Evolutionary conservation across 2,888 invertebrate genomes (phyloP).

Genomic region (Synanthedon formicaeformis): DNA sequence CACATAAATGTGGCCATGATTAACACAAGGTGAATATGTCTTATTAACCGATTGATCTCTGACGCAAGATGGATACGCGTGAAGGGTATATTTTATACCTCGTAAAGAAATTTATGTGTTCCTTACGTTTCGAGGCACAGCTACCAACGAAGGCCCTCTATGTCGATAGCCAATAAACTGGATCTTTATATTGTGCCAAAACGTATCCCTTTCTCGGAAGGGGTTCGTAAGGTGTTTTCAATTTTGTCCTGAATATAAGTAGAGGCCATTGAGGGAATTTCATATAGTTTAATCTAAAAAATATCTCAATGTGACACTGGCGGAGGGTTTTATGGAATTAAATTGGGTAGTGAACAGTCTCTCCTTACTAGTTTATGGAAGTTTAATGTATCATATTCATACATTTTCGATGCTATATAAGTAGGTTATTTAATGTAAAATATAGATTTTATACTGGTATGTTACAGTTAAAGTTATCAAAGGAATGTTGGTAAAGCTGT

Average conservation of each 20-base stretch:
- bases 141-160: constrained; percentile 17
- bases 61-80: constrained; percentile 26
- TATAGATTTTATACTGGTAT: no score
- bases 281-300: constrained; percentile 36
- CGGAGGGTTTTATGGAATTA: no score
- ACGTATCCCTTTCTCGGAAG: constrained; percentile 32
- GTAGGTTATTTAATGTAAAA: no score
- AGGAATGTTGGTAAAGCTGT: no score
- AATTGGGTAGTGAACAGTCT: no score
- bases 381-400: no score
- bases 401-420: no score
- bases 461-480: no score
- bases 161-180: constrained; percentile 44
- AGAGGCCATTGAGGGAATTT: constrained; percentile 34
- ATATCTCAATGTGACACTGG: no score
- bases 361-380: no score
- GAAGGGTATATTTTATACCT: constrained; percentile 52
- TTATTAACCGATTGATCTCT: constrained; percentile 37
- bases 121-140: constrained; percentile 17
- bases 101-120: constrained; percentile 59
- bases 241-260: constrained; percentile 52
- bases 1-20: no score
- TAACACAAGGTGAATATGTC: no score
- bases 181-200: constrained; percentile 52
- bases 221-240: constrained; percentile 41